Evolutionary conservation across 2,888 invertebrate species (phyloP).

Genomic region (Archips xylosteana): DNA sequence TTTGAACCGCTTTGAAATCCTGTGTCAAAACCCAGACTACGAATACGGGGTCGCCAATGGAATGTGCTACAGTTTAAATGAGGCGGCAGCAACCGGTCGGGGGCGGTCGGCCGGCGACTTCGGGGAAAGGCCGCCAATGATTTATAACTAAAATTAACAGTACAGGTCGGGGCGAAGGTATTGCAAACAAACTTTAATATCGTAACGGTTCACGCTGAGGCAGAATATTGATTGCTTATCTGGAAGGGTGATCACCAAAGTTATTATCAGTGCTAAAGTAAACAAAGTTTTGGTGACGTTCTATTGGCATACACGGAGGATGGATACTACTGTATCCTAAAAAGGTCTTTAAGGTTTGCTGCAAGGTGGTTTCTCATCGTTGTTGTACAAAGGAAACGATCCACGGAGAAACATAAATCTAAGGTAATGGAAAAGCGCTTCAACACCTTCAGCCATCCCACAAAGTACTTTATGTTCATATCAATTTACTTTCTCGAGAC

Average conservation of each 20-base stretch:
- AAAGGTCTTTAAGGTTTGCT: background rate
- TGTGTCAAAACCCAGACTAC: conserved; percentile 56
- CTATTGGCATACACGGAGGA: too few species aligned
- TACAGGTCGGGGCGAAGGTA: conserved; percentile 32
- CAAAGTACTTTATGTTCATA: conserved; percentile 4
- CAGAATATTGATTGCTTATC: conserved; percentile 6
- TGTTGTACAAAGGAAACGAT: background rate
- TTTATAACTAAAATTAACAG: conserved; percentile 80
- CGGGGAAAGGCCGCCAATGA: conserved; percentile 83
- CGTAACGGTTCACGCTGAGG: conserved; percentile 16
- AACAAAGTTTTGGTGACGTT: background rate
- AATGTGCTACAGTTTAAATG: conserved; percentile 86
- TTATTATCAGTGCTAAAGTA: background rate
- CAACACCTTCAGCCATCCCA: background rate
- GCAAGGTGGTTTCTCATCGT: background rate
- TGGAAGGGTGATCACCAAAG: background rate
- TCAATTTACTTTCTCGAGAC: background rate
- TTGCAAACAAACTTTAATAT: conserved; percentile 37
- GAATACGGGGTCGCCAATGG: conserved; percentile 65
- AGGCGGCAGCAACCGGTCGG: conserved; percentile 82
- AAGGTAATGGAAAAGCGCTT: background rate
- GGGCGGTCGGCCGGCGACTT: conserved; percentile 68
- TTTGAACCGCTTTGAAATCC: too few species aligned
- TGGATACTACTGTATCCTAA: too few species aligned
- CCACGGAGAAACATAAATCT: background rate